phyloP scores from a whole-genome alignment of 2,888 invertebrate genomes.

The Dioctria linearis region DNA sequence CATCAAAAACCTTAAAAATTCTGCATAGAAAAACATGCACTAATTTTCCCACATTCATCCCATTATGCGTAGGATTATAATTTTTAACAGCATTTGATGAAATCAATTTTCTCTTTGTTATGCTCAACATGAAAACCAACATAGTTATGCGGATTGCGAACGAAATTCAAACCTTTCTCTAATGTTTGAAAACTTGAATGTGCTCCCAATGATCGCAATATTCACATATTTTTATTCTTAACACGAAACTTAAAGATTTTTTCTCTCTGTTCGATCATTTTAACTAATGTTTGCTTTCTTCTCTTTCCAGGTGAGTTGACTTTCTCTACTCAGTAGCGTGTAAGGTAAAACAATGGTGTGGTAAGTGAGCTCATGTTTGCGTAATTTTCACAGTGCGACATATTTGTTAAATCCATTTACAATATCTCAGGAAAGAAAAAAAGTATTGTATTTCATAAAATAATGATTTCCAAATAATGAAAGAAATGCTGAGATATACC shows the following conservation, averaged over 20 bases:
- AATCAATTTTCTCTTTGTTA: constrained; percentile 30
- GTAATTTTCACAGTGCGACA: constrained; percentile 32
- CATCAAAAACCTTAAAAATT: too few species aligned
- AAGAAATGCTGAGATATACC: neutral
- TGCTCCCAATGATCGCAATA: constrained; percentile 14
- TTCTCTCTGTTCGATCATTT: constrained; percentile 26
- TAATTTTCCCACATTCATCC: constrained; percentile 12
- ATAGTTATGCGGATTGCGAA: constrained; percentile 9
- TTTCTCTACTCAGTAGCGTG: constrained; percentile 39
- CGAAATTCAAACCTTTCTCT: neutral
- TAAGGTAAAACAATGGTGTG: constrained; percentile 37
- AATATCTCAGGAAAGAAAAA: neutral
- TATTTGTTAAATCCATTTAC: constrained; percentile 22
- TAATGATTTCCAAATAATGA: constrained; percentile 25
- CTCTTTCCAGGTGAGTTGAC: constrained; percentile 49
- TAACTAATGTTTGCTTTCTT: constrained; percentile 39
- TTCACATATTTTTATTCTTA: constrained; percentile 39
- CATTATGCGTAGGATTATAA: constrained; percentile 34
- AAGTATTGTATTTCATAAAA: constrained; percentile 25
- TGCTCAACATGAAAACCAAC: constrained; percentile 13
- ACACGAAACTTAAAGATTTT: constrained; percentile 20
- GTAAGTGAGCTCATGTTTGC: constrained; percentile 47
- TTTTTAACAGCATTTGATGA: constrained; percentile 5
- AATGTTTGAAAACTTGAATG: neutral
- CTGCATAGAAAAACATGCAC: constrained; percentile 2